phyloP scores from a whole-genome alignment of 2,797 vertebrate species.

The Caiman crocodilus region DNA sequence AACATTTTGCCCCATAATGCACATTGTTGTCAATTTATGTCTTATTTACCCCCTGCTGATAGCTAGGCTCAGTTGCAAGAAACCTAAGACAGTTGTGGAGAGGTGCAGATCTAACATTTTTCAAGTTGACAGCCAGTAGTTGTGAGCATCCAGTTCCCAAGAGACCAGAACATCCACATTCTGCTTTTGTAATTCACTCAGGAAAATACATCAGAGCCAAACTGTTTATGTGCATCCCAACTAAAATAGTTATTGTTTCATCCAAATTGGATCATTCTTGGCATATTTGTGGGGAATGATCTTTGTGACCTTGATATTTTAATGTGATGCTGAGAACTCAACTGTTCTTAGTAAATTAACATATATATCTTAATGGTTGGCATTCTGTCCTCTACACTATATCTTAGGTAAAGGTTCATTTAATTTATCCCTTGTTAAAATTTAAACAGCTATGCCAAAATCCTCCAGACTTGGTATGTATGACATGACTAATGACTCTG shows the following conservation, averaged over 20 bases:
- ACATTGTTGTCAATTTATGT: slow-evolving; percentile 69
- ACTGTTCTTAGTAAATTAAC: slow-evolving; percentile 35
- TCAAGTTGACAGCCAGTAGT: slow-evolving; percentile 66
- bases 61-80: slow-evolving; percentile 66
- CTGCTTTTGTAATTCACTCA: slow-evolving; percentile 60
- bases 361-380: not conserved
- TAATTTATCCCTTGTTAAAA: slow-evolving; percentile 41
- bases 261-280: slow-evolving; percentile 56
- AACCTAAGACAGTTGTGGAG: slow-evolving; percentile 65
- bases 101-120: slow-evolving; percentile 68
- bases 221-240: slow-evolving; percentile 41
- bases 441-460: slow-evolving; percentile 51
- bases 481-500: slow-evolving; percentile 43
- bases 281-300: slow-evolving; percentile 67
- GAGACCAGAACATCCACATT: slow-evolving; percentile 49
- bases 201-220: slow-evolving; percentile 63
- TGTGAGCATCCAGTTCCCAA: slow-evolving; percentile 64
- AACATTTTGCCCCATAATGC: slow-evolving; percentile 29
- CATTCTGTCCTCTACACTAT: slow-evolving; percentile 5
- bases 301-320: slow-evolving; percentile 33
- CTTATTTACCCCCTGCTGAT: slow-evolving; percentile 74
- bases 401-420: slow-evolving; percentile 47
- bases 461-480: slow-evolving; percentile 42
- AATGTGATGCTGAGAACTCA: slow-evolving; percentile 1
- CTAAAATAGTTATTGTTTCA: slow-evolving; percentile 62